A percentile compares a stretch with the other conserved stretches of the same genome.
phyloP scores from a whole-genome alignment of 2,113 vertebrate genomes.

The Gymnogyps californianus region DNA sequence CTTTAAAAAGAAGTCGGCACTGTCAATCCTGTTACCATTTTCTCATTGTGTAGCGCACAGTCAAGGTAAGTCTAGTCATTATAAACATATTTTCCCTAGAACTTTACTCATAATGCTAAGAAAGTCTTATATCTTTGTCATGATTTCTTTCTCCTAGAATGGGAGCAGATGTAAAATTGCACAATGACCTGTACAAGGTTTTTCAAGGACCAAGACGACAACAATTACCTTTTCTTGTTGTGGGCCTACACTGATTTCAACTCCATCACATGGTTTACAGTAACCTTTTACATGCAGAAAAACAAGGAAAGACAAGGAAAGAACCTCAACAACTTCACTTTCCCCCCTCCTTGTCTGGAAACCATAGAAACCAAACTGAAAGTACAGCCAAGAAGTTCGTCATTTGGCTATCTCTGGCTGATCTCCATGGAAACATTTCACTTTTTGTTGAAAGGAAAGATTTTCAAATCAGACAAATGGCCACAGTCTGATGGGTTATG shows the following conservation, averaged over 20 bases:
- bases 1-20: neutral
- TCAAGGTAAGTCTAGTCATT: neutral
- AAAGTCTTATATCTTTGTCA: neutral
- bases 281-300: constrained; percentile 51
- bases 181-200: neutral
- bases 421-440: constrained; percentile 84
- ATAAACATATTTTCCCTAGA: neutral
- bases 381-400: constrained; percentile 80
- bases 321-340: constrained; percentile 60
- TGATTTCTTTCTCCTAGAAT: neutral
- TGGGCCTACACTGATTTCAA: constrained; percentile 21
- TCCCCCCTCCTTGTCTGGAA: constrained; percentile 69
- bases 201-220: neutral
- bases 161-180: neutral
- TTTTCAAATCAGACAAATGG: constrained; percentile 65
- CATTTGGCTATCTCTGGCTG: constrained; percentile 80
- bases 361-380: constrained; percentile 81
- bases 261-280: constrained; percentile 35
- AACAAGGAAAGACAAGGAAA: neutral
- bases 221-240: neutral
- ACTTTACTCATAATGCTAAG: neutral
- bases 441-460: constrained; percentile 71
- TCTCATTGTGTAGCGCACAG: neutral
- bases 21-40: neutral
- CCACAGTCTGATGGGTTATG: constrained; percentile 59